Evolutionary conservation across 2,888 invertebrate genomes (phyloP).

Genomic region (Eumacrocentrus americanus): DNA sequence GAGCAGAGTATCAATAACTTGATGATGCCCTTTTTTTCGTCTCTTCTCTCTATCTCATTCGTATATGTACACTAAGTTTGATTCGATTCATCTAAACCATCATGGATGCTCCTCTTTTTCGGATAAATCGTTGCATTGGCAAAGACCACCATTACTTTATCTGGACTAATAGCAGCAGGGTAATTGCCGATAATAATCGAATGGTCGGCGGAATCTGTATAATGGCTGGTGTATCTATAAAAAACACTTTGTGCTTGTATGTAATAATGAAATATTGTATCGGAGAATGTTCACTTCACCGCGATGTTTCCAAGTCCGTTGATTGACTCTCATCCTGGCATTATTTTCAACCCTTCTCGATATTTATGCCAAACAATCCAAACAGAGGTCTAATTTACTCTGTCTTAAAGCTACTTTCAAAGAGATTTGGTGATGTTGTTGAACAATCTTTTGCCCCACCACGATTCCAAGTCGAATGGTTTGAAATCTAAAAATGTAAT

Average conservation of each 20-base stretch:
- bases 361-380: neutral
- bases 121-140: slow-evolving; percentile 43
- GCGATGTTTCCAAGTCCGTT: neutral
- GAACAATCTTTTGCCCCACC: slow-evolving; percentile 88
- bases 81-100: neutral
- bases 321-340: neutral
- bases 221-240: neutral
- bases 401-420: slow-evolving; percentile 39
- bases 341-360: neutral
- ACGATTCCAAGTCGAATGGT: slow-evolving; percentile 87
- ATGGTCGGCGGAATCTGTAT: neutral
- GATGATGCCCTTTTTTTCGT: slow-evolving; percentile 11
- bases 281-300: neutral
- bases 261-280: neutral
- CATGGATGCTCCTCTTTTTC: neutral
- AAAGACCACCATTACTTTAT: slow-evolving; percentile 30
- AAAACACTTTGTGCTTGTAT: neutral
- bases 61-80: slow-evolving; percentile 17
- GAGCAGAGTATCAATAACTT: slow-evolving; percentile 24
- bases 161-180: slow-evolving; percentile 7
- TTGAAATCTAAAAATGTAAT: slow-evolving; percentile 72
- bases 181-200: neutral
- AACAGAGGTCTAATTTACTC: neutral
- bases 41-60: slow-evolving; percentile 7
- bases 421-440: slow-evolving; percentile 85